Evolutionary conservation across 2,797 vertebrate genomes (phyloP).

Genomic region (Ctenochaetus hawaiiensis): DNA sequence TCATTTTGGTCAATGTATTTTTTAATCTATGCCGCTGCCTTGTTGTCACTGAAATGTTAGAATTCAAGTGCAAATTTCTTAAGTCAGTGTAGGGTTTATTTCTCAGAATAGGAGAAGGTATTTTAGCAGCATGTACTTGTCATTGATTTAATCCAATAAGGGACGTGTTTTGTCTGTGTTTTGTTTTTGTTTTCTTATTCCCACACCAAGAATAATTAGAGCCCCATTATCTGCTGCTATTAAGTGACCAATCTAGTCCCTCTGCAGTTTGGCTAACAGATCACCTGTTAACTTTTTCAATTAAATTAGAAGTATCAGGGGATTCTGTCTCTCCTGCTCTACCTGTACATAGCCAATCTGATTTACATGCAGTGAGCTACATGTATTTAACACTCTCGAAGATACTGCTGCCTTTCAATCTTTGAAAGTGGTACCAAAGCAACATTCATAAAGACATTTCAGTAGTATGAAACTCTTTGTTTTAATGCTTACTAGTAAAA

Average conservation of each 20-base stretch:
- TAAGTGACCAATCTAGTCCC: no score
- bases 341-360: background rate
- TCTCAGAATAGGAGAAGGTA: background rate
- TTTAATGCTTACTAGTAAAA: background rate
- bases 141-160: background rate
- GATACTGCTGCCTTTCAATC: no score
- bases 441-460: background rate
- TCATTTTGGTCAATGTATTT: background rate
- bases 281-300: background rate
- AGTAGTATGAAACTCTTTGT: background rate
- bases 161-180: no score
- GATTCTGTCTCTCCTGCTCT: background rate
- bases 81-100: slow-evolving; percentile 15
- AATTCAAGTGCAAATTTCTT: slow-evolving; percentile 4
- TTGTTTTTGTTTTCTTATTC: no score
- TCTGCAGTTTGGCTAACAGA: background rate
- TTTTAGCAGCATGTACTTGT: background rate
- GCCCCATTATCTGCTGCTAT: no score
- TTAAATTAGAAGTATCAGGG: background rate
- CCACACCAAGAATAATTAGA: no score
- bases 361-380: background rate
- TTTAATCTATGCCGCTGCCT: slow-evolving; percentile 11
- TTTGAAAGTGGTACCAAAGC: background rate
- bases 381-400: background rate
- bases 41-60: slow-evolving; percentile 21